Percentiles rank a stretch among this genome's conserved stretches.
Evolutionary conservation across 37 sponge, comb jelly and placozoan genomes (phyloP).

Genomic region (Hormiphora californensis): DNA sequence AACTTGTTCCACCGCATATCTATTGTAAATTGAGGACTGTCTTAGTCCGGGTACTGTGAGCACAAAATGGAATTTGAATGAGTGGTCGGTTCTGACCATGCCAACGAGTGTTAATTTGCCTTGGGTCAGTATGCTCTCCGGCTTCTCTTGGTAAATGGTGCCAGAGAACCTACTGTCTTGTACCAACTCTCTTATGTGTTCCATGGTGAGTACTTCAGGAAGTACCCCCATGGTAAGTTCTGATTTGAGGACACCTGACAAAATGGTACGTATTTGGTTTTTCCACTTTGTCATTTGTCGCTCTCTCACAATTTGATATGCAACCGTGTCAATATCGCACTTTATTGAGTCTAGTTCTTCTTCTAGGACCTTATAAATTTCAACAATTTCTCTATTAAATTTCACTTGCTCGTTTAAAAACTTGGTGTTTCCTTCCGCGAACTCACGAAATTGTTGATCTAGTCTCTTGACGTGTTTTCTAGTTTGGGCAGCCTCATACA

Average conservation of each 20-base stretch:
- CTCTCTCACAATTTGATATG: background rate
- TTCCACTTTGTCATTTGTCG: background rate
- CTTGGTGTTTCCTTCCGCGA: background rate
- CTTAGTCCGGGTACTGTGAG: background rate
- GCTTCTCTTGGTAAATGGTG: background rate
- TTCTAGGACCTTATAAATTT: background rate
- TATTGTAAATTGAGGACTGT: background rate
- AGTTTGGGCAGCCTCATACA: background rate
- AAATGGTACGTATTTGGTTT: background rate
- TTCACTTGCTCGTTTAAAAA: background rate
- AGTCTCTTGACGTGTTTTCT: background rate
- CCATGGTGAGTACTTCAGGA: background rate
- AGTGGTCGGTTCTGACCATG: background rate
- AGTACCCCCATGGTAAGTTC: background rate
- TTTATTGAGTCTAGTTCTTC: background rate
- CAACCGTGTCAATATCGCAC: background rate
- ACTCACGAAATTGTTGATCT: background rate
- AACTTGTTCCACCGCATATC: conserved; percentile 11
- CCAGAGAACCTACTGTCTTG: background rate
- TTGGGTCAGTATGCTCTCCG: background rate
- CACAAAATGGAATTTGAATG: background rate
- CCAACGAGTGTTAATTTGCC: background rate
- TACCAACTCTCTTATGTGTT: background rate
- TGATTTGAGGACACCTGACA: background rate
- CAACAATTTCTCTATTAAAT: background rate